Evolutionary conservation across 2,797 vertebrate genomes (phyloP), one percentile per base, ranked within the genome.

Genomic region (Myoxocephalus aenaeus): DNA sequence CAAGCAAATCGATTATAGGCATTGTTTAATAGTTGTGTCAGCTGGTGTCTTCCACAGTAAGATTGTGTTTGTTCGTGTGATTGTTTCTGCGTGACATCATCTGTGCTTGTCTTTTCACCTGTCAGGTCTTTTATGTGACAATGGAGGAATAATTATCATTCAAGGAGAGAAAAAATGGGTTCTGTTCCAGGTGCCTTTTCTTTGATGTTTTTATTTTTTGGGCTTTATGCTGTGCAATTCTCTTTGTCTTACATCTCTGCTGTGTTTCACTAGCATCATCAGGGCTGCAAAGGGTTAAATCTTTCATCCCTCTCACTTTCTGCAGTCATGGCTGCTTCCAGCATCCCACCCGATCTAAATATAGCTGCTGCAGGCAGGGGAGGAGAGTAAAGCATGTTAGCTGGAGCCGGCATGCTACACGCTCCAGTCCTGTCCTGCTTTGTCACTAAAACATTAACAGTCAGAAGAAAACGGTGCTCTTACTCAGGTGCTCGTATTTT

Each of bases 341-440:
- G 82, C 87, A 82, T 88, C 89, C 83, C 67, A 61, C 38, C 84
- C 67, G 83, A 79, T 91, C 93, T 95, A 95, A 90, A 94, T 81
- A 93, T 95, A 95, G 93, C 90, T 59, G 34, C 87, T 87, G 92
- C 90, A 92, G 90, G 77, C 84, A 85, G 73, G 25, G 77, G 73
- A 77, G 73, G 66, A 71, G 75, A 79, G 81, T 66, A 77, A 51
- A 79, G 84, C 90, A 89, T 83, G 87, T 84, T 84, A 75, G 85
- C 77, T 53, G 73, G 32, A 78, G 75, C 73, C 59, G 67, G n/a
- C 66, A 74, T 75, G 75, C 71, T 69, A 44, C 88, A 81, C 81
- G 79, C 78, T 82, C 73, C 78, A 40, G 25, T 67, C 59, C 61
- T 38, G n/a, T 81, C 66, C 66, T 77, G 46, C 77, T 65, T 65